These are phyloP conservation scores for Ecliptopera silaceata DNA, from an alignment of 2,888 invertebrate genomes.

Conservation along the genomic window DNA sequence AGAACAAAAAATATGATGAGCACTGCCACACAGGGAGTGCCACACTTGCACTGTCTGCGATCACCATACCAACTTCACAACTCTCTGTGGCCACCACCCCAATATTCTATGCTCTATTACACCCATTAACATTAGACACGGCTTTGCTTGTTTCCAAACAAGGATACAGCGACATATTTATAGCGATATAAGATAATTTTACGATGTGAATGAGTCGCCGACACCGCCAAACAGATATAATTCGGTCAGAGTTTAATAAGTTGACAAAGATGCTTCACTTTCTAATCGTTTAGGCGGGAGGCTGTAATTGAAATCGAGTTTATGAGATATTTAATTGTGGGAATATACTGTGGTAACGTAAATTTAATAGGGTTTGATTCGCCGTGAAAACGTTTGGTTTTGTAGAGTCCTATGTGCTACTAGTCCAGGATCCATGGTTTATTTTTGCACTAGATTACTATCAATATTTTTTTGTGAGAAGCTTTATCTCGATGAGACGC, in stretches of 20 bases:
- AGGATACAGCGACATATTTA: constrained; percentile 69
- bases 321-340: constrained; percentile 68
- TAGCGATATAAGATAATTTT: constrained; percentile 77
- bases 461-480: too few species aligned
- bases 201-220: constrained; percentile 74
- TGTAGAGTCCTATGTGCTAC: background rate
- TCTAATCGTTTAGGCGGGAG: constrained; percentile 72
- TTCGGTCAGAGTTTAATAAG: constrained; percentile 82
- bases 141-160: constrained; percentile 77
- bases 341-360: constrained; percentile 48
- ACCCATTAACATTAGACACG: constrained; percentile 70
- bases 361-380: constrained; percentile 15
- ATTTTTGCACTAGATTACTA: too few species aligned
- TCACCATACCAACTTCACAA: background rate
- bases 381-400: constrained; percentile 25
- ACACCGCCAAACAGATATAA: constrained; percentile 51
- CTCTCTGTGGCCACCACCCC: constrained; percentile 42
- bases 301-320: constrained; percentile 66
- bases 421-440: too few species aligned
- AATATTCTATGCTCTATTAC: constrained; percentile 66
- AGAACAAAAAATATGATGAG: constrained; percentile 49
- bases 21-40: constrained; percentile 50
- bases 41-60: background rate
- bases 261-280: constrained; percentile 72
- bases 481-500: too few species aligned